Evolutionary conservation across 2,113 vertebrate species (phyloP).

Genomic region (Rattus rattus): DNA sequence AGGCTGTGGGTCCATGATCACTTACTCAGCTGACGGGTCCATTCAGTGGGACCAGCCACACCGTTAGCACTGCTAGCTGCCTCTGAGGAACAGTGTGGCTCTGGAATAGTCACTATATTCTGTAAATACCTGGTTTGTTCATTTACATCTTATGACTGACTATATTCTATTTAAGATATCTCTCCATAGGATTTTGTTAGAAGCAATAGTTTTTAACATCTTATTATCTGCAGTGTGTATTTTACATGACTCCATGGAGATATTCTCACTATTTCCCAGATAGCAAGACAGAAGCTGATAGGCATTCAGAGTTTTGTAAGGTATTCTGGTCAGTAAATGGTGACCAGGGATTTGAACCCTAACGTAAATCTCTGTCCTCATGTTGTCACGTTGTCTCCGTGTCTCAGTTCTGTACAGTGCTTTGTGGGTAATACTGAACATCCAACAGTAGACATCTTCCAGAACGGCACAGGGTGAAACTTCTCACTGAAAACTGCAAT

Average conservation of each 20-base stretch:
- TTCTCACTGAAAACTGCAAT: constrained; percentile 37
- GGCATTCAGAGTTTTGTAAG: neutral
- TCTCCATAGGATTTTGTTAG: too few species aligned
- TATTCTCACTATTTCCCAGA: constrained; percentile 36
- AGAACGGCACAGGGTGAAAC: neutral
- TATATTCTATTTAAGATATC: constrained; percentile 46
- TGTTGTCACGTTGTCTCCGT: neutral
- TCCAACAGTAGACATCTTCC: neutral
- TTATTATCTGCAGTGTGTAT: constrained; percentile 47
- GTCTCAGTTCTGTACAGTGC: neutral
- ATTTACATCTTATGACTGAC: constrained; percentile 25
- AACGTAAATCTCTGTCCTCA: neutral
- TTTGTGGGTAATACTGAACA: constrained; percentile 22
- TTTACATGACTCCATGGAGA: constrained; percentile 49
- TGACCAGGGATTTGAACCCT: constrained; percentile 30
- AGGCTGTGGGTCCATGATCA: neutral
- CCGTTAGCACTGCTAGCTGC: constrained; percentile 36
- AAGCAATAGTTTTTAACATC: neutral
- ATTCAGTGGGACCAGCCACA: neutral
- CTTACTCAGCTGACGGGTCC: constrained; percentile 32
- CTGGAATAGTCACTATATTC: constrained; percentile 9
- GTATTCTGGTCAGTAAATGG: constrained; percentile 12
- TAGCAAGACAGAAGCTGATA: constrained; percentile 18
- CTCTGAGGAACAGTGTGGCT: neutral
- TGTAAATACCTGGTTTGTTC: constrained; percentile 15